These are phyloP conservation scores for Verasper variegatus DNA, from an alignment of 2,113 vertebrate species.

Conservation along the genomic window DNA sequence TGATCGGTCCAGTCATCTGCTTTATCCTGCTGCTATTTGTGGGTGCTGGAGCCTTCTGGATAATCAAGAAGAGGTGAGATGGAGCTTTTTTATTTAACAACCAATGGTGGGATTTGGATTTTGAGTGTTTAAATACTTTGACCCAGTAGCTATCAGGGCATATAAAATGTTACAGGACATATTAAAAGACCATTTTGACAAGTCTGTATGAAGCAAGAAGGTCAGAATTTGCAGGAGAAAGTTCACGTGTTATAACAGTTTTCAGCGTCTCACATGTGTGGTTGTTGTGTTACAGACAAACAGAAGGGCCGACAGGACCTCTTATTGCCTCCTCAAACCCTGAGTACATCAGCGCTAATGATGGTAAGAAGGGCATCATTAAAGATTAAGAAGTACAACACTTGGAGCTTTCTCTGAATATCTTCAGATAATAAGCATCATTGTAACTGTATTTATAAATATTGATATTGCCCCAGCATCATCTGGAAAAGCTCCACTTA, in stretches of 20 bases:
- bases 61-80: slow-evolving; percentile 90
- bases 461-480: neutral
- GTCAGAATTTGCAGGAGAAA: neutral
- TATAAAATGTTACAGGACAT: neutral
- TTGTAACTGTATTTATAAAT: neutral
- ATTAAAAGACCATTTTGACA: neutral
- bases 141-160: neutral
- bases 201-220: neutral
- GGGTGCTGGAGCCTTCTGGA: slow-evolving; percentile 83
- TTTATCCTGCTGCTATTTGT: slow-evolving; percentile 86
- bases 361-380: slow-evolving; percentile 80
- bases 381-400: neutral
- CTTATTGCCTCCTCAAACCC: slow-evolving; percentile 97
- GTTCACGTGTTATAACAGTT: neutral
- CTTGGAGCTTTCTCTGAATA: neutral
- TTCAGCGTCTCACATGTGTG: slow-evolving; percentile 6
- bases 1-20: slow-evolving; percentile 90
- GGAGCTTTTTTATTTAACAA: neutral
- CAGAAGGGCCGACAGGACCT: slow-evolving; percentile 91
- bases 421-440: neutral
- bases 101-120: neutral
- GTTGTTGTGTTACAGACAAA: slow-evolving; percentile 84
- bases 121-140: neutral
- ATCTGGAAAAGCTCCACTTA: neutral
- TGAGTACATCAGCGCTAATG: slow-evolving; percentile 94